phyloP scores from a whole-genome alignment of 2,797 vertebrate genomes.

The Sebastolobus alascanus region DNA sequence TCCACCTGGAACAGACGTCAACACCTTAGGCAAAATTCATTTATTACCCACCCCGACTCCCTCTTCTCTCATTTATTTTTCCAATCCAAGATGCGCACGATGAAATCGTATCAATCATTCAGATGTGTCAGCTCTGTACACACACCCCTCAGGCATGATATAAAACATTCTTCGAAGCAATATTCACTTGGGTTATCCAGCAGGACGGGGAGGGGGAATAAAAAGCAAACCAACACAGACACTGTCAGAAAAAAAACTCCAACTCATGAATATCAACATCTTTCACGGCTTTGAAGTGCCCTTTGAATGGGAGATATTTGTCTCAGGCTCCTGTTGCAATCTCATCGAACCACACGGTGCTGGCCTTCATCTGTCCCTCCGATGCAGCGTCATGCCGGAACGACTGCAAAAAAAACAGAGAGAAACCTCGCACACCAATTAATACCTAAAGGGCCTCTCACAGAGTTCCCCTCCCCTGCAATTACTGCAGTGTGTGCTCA shows the following conservation, averaged over 20 bases:
- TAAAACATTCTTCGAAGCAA: conserved; percentile 63
- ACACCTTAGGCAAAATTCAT: conserved; percentile 55
- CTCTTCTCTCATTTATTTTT: conserved; percentile 67
- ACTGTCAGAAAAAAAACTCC: conserved; percentile 39
- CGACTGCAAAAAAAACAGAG: conserved; percentile 11
- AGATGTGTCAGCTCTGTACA: conserved; percentile 52
- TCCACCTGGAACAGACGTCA: conserved; percentile 37
- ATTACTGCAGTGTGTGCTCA: conserved; percentile 42
- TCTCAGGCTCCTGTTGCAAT: conserved; percentile 44
- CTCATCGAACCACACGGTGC: conserved; percentile 14
- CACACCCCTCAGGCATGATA: conserved; percentile 48
- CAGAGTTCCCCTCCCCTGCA: conserved; percentile 29
- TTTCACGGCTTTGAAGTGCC: conserved; percentile 62
- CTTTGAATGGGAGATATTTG: conserved; percentile 64
- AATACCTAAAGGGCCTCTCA: conserved; percentile 44
- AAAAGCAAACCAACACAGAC: conserved; percentile 44
- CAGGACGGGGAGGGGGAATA: conserved; percentile 1
- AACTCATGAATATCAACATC: conserved; percentile 68
- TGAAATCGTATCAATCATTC: conserved; percentile 72
- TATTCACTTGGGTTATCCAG: conserved; percentile 49
- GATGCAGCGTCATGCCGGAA: conserved; percentile 22
- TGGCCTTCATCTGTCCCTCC: conserved; percentile 47
- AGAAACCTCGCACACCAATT: conserved; percentile 41
- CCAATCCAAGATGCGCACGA: conserved; percentile 60
- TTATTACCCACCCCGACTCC: conserved; percentile 32